A percentile compares a stretch with the other conserved stretches of the same genome.
phyloP scores from a whole-genome alignment of 2,888 invertebrate species.

The Ceraclea dissimilis region DNA sequence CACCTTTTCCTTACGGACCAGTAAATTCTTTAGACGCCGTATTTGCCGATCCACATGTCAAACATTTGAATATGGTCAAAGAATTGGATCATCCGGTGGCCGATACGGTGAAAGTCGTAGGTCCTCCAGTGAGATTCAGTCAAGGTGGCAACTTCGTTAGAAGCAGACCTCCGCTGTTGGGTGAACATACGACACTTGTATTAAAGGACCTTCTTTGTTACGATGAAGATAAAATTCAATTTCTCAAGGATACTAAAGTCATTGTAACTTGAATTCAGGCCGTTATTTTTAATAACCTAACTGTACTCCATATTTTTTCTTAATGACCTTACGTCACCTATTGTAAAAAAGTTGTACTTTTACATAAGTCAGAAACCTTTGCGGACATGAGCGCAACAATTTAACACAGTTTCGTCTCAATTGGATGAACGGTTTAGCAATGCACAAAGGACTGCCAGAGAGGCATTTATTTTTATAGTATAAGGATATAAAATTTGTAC shows the following conservation, averaged over 20 bases:
- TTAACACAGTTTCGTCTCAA: no score
- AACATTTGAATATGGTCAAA: constrained; percentile 63
- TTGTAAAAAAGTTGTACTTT: no score
- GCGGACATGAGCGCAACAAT: no score
- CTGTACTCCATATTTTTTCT: no score
- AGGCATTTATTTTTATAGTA: no score
- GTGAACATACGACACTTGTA: constrained; percentile 79
- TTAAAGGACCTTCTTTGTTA: constrained; percentile 61
- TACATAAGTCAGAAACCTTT: no score
- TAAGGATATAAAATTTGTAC: no score
- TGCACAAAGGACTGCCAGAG: no score
- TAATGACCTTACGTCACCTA: no score
- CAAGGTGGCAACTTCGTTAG: constrained; percentile 62
- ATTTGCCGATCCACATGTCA: constrained; percentile 82
- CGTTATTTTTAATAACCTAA: background rate
- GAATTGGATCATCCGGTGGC: constrained; percentile 61
- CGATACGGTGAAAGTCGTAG: constrained; percentile 69
- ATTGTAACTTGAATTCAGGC: background rate
- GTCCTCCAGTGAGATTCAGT: constrained; percentile 80
- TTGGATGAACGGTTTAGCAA: no score
- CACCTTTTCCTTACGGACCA: constrained; percentile 81
- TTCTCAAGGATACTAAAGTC: constrained; percentile 35
- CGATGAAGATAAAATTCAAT: constrained; percentile 49
- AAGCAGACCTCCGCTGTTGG: constrained; percentile 73
- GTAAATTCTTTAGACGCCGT: constrained; percentile 81